A percentile compares a stretch with the other conserved stretches of the same genome.
Conservation (phyloP, 2,113 vertebrate species). For the Tretioscincus oriximinensis region DNA sequence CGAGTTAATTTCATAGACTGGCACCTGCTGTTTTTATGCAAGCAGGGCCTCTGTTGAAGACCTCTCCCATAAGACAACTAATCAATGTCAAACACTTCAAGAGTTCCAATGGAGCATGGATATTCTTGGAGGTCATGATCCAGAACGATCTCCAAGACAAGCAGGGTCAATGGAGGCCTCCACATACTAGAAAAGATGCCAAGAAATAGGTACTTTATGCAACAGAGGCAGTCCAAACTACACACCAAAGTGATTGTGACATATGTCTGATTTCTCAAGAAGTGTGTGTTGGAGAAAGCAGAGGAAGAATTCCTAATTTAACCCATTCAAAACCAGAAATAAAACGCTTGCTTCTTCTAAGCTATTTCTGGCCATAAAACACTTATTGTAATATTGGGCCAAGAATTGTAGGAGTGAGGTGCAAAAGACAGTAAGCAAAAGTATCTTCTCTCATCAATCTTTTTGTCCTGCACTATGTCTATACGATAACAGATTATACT, state of each 20-base stretch:
- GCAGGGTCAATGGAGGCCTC: background rate
- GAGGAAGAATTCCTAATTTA: background rate
- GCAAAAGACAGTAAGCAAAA: background rate
- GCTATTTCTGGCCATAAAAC: background rate
- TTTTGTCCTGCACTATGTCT: too few species aligned
- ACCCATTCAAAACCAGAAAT: background rate
- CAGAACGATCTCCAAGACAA: background rate
- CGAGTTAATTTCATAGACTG: background rate
- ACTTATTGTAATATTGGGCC: background rate
- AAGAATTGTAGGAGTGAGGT: background rate
- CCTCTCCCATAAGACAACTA: background rate
- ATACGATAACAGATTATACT: too few species aligned
- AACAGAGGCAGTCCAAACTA: background rate
- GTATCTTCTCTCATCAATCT: too few species aligned
- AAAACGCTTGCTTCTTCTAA: background rate
- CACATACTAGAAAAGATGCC: background rate
- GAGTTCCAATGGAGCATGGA: conserved; percentile 1
- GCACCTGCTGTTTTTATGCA: background rate
- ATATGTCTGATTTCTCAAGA: background rate
- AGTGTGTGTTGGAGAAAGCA: too few species aligned
- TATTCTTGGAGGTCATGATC: background rate
- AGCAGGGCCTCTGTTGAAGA: background rate
- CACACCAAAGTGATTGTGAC: background rate
- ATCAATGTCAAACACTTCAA: conserved; percentile 17
- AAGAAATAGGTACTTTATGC: background rate